phyloP scores from a whole-genome alignment of 2,888 invertebrate species.

The Stenodera caucasica region DNA sequence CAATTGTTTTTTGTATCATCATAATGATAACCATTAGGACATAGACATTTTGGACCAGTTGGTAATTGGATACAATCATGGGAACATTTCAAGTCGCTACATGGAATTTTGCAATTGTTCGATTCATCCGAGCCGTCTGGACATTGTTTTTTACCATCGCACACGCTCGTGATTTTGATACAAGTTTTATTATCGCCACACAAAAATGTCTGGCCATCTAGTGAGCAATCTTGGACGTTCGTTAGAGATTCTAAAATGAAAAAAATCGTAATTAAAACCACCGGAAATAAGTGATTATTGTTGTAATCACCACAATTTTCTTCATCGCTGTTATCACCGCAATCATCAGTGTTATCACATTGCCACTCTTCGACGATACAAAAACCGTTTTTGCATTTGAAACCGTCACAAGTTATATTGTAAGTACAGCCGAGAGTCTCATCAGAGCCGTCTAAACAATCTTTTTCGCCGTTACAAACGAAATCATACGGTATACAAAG shows the following conservation, averaged over 20 bases:
- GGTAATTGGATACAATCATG: constrained; percentile 56
- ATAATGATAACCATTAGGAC: constrained; percentile 56
- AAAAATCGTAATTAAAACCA: no score
- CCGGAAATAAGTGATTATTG: no score
- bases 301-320: constrained; percentile 58
- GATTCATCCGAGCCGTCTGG: constrained; percentile 67
- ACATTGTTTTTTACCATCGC: constrained; percentile 62
- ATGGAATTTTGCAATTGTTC: constrained; percentile 47
- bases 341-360: constrained; percentile 63
- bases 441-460: constrained; percentile 54
- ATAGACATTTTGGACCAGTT: constrained; percentile 62
- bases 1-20: constrained; percentile 55
- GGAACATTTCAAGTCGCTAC: constrained; percentile 53
- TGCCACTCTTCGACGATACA: constrained; percentile 60
- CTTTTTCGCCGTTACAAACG: constrained; percentile 52
- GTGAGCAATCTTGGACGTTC: constrained; percentile 55
- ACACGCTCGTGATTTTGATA: constrained; percentile 57
- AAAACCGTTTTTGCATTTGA: constrained; percentile 62
- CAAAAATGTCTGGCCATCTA: constrained; percentile 57
- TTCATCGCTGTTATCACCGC: constrained; percentile 62
- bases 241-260: constrained; percentile 25
- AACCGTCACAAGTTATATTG: constrained; percentile 62
- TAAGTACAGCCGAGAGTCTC: constrained; percentile 54
- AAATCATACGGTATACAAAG: constrained; percentile 46
- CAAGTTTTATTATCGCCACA: constrained; percentile 62